Evolutionary conservation across 1,140 invertebrate species (phyloP), one percentile per base, ranked within the genome.

Genomic region (Drosophila nebulosa): DNA sequence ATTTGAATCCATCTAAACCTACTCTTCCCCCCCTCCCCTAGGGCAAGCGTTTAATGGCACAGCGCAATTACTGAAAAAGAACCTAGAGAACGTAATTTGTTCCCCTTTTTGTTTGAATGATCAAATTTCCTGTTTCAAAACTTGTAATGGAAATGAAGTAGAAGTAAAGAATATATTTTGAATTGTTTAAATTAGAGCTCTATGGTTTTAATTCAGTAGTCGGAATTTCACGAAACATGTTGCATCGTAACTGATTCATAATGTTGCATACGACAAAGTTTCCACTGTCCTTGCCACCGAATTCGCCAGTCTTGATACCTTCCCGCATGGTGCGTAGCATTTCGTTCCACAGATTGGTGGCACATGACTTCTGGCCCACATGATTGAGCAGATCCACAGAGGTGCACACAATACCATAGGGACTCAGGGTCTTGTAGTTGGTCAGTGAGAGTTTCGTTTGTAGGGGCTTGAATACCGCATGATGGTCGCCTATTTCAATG

Each of bases 401-500:
- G 59, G 88, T 72, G 21, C 70, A 68, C 5, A 90, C 55, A 21
- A 90, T 89, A 16, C 88, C 88, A 53, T 90, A 90, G 10, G 88
- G 88, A 80, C 88, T 90, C 5, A 90, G 72, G 0, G 46, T 22
- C 6, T 66, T 42, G 12, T 81, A 79, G 58, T 80, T 73, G 22
- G 88, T 90, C 5, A 90, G 50, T 5, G 89, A 90, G 0, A 90
- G 57, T 30, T 90, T 90, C 4, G 78, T 85, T 39, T 90, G 84
- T 4, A 89, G 53, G 0, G 89, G 89, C 67, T 90, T 89, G 21
- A 90, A 90, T 0, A 90, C 75, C 9, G 89, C 89, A 36, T 89
- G 80, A 39, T 70, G 35, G 12, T 89, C 75, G 0, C 85, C 78
- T 3, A 68, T 60, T 30, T 90, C 89, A 4, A 71, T 61, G 1